phyloP scores from a whole-genome alignment of 2,888 invertebrate species.

The Acanthococcus lagerstroemiae region DNA sequence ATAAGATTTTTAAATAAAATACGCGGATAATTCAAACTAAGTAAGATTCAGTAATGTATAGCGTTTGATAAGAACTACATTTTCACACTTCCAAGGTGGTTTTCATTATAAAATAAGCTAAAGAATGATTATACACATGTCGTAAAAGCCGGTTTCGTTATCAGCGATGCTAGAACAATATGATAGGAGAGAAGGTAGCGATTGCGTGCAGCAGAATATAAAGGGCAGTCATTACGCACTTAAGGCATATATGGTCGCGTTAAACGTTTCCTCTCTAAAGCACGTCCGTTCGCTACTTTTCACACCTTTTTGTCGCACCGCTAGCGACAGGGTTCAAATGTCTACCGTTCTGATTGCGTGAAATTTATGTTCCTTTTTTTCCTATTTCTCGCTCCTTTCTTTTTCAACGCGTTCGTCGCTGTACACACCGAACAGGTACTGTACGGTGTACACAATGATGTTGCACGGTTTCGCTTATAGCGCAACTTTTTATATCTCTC shows the following conservation, averaged over 20 bases:
- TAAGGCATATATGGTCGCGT: background rate
- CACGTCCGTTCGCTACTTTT: background rate
- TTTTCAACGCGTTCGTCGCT: too few relatives aligned
- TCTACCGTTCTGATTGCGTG: background rate
- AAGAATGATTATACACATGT: slow-evolving; percentile 21
- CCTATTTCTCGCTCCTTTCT: background rate
- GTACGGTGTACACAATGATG: too few relatives aligned
- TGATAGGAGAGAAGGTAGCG: slow-evolving; percentile 28
- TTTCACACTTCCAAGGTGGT: slow-evolving; percentile 30
- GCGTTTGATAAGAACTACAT: slow-evolving; percentile 27
- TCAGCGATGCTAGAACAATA: slow-evolving; percentile 24
- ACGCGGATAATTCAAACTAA: background rate
- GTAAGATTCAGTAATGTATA: slow-evolving; percentile 28
- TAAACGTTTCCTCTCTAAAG: background rate
- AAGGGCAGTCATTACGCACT: slow-evolving; percentile 30
- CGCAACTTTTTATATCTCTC: too few relatives aligned
- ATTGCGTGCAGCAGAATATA: slow-evolving; percentile 30
- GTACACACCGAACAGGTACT: too few relatives aligned
- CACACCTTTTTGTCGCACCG: background rate
- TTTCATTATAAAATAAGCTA: slow-evolving; percentile 10
- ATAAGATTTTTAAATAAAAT: background rate
- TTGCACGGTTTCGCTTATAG: too few relatives aligned
- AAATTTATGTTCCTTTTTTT: background rate
- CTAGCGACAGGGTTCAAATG: background rate
- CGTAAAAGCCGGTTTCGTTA: slow-evolving; percentile 25